These are phyloP conservation scores for Venustaconcha ellipsiformis DNA, from an alignment of 1,140 invertebrate genomes.

Conservation along the genomic window DNA sequence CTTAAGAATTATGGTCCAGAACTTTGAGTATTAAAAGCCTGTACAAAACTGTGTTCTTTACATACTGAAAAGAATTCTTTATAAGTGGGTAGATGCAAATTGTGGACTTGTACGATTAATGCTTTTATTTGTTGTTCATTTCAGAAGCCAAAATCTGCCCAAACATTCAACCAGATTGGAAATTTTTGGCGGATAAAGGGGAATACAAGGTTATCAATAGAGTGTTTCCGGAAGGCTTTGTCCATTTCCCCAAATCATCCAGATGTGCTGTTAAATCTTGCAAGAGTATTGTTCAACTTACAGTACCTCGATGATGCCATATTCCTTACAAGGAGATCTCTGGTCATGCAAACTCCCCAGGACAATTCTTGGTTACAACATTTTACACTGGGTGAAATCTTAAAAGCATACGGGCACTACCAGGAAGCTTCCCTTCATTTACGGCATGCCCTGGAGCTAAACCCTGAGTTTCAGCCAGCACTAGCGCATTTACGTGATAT, in stretches of 20 bases:
- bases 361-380: slow-evolving; percentile 91
- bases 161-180: slow-evolving; percentile 89
- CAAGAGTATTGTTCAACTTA: slow-evolving; percentile 84
- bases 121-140: slow-evolving; percentile 44
- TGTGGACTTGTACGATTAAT: not conserved
- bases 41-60: not conserved
- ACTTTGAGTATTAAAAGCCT: not conserved
- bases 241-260: slow-evolving; percentile 88
- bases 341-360: slow-evolving; percentile 82
- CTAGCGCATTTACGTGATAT: slow-evolving; percentile 80
- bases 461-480: slow-evolving; percentile 86
- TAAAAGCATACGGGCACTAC: slow-evolving; percentile 83
- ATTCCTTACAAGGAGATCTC: slow-evolving; percentile 81
- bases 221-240: slow-evolving; percentile 87
- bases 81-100: not conserved
- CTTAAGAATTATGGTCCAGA: not conserved
- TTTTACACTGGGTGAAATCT: slow-evolving; percentile 79
- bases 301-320: slow-evolving; percentile 91
- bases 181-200: slow-evolving; percentile 88
- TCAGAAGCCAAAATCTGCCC: slow-evolving; percentile 86
- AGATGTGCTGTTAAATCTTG: slow-evolving; percentile 85
- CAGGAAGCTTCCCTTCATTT: slow-evolving; percentile 86
- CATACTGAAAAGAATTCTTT: not conserved
- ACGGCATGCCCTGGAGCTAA: slow-evolving; percentile 82
- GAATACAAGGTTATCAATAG: slow-evolving; percentile 82